phyloP scores from a whole-genome alignment of 1,140 invertebrate genomes.

The Cydia splendana region DNA sequence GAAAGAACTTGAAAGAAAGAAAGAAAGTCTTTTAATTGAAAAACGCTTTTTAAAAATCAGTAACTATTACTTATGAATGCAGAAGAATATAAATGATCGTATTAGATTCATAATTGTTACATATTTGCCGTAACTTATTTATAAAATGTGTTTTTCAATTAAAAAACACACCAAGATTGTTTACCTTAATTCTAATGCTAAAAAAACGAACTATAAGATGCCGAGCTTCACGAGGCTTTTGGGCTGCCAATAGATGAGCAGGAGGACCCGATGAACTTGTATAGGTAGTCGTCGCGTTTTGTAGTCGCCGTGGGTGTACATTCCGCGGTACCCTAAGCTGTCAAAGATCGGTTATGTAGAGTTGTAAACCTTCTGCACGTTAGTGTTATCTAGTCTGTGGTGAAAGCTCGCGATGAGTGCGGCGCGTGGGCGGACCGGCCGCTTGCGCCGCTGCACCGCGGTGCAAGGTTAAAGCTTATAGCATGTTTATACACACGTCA shows the following conservation, averaged over 20 bases:
- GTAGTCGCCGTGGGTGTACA: neutral
- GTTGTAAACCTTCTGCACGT: neutral
- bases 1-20: too few species aligned
- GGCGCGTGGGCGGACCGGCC: constrained; percentile 71
- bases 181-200: too few species aligned
- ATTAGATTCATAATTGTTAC: too few species aligned
- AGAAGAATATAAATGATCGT: too few species aligned
- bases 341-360: neutral
- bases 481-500: constrained; percentile 17
- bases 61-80: too few species aligned
- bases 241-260: neutral
- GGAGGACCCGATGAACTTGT: neutral
- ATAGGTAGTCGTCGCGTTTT: neutral
- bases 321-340: neutral
- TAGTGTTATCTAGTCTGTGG: constrained; percentile 29
- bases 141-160: too few species aligned
- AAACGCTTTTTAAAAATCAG: too few species aligned
- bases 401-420: constrained; percentile 72
- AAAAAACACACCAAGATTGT: too few species aligned
- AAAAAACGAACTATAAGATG: too few species aligned
- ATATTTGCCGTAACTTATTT: too few species aligned
- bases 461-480: constrained; percentile 22
- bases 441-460: constrained; percentile 47
- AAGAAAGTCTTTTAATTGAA: too few species aligned
- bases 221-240: too few species aligned